Conservation (phyloP, 2,888 invertebrate species). For the Andricus curvator region DNA sequence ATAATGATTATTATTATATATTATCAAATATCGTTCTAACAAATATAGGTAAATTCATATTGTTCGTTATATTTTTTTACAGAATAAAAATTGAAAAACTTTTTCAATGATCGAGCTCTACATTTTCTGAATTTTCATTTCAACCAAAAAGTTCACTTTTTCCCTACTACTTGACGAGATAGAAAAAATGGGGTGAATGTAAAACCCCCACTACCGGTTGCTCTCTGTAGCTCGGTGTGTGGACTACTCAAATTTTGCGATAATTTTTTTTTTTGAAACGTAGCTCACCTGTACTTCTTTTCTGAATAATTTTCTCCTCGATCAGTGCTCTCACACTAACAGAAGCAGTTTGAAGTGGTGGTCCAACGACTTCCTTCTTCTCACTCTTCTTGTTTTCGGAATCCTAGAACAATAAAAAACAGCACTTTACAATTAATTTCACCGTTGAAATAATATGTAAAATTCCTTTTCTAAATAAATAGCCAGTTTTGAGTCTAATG, state of each 20-base stretch:
- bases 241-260: not conserved
- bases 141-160: too few relatives aligned
- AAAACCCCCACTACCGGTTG: not conserved
- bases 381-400: conserved; percentile 92
- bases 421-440: not conserved
- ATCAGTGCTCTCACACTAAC: conserved; percentile 94
- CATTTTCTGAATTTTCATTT: not conserved
- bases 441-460: not conserved
- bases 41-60: too few relatives aligned
- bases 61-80: too few relatives aligned
- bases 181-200: not conserved
- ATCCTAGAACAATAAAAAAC: conserved; percentile 80
- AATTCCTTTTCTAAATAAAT: conserved; percentile 31
- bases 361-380: conserved; percentile 90
- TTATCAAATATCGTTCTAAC: too few relatives aligned
- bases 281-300: conserved; percentile 82
- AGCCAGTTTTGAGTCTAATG: not conserved
- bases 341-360: conserved; percentile 94
- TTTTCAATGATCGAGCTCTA: not conserved
- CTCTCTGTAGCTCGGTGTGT: not conserved
- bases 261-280: not conserved
- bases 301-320: conserved; percentile 95
- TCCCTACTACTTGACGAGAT: not conserved
- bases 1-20: too few relatives aligned
- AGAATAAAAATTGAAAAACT: not conserved